phyloP scores from a whole-genome alignment of 2,888 invertebrate genomes.

The Noctua janthe region DNA sequence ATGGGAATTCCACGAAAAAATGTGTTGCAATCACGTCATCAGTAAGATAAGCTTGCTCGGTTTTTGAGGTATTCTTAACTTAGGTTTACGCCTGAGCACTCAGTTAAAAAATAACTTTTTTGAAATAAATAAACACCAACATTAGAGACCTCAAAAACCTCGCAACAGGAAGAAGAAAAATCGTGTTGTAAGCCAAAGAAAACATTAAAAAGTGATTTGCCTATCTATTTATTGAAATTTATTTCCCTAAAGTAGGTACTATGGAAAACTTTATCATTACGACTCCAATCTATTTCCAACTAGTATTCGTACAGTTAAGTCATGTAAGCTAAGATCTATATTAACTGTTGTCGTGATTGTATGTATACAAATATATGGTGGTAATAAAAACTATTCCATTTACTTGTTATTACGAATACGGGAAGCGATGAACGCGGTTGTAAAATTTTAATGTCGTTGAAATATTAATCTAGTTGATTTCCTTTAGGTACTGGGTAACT shows the following conservation, averaged over 20 bases:
- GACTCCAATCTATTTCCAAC: background rate
- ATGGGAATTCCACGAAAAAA: background rate
- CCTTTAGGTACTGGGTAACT: background rate
- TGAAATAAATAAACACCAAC: background rate
- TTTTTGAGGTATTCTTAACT: background rate
- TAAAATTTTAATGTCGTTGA: conserved; percentile 39
- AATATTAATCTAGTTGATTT: conserved; percentile 25
- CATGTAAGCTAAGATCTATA: background rate
- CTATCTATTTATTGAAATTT: too few relatives aligned
- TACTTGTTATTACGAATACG: conserved; percentile 20
- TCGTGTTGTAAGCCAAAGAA: background rate
- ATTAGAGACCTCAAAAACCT: background rate
- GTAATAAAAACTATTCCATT: conserved; percentile 32
- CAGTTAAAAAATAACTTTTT: background rate
- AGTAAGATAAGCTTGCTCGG: background rate
- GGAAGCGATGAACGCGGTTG: conserved; percentile 40
- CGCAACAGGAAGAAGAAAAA: background rate
- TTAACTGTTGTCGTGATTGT: conserved; percentile 29
- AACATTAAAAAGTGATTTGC: background rate
- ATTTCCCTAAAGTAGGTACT: background rate
- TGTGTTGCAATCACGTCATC: background rate
- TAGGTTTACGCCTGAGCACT: background rate
- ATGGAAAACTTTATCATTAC: background rate
- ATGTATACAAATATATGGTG: conserved; percentile 24
- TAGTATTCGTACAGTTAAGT: conserved; percentile 31